Conservation (phyloP, 2,113 vertebrate species). For the Macrotus californicus region DNA sequence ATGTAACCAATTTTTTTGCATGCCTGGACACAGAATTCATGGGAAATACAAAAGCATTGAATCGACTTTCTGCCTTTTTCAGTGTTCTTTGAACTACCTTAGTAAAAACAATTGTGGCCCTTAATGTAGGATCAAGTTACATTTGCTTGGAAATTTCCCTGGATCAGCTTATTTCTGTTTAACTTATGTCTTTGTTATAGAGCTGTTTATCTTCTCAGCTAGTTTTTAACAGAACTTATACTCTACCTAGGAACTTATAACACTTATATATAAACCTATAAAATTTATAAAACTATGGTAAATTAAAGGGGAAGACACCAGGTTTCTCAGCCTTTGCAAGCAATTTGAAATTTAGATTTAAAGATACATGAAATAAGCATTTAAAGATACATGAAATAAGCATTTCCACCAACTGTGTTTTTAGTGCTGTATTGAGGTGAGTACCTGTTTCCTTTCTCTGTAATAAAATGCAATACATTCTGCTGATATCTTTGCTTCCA, state of each 20-base stretch:
- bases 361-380: slow-evolving; percentile 37
- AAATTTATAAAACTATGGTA: slow-evolving; percentile 46
- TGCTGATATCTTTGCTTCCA: slow-evolving; percentile 52
- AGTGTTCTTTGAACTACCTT: slow-evolving; percentile 68
- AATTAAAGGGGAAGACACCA: slow-evolving; percentile 53
- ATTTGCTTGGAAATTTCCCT: slow-evolving; percentile 70
- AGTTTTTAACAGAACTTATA: slow-evolving; percentile 67
- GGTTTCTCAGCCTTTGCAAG: slow-evolving; percentile 51
- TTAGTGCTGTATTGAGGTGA: neutral
- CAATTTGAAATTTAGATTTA: slow-evolving; percentile 14
- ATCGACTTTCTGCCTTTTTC: slow-evolving; percentile 68
- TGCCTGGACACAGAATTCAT: slow-evolving; percentile 47
- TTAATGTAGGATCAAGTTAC: slow-evolving; percentile 69
- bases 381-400: slow-evolving; percentile 34
- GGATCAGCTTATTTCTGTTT: slow-evolving; percentile 67
- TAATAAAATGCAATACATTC: slow-evolving; percentile 46
- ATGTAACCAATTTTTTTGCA: slow-evolving; percentile 37
- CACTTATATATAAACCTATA: slow-evolving; percentile 45
- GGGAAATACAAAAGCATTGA: slow-evolving; percentile 56
- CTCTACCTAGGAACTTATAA: slow-evolving; percentile 51
- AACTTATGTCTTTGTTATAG: slow-evolving; percentile 59
- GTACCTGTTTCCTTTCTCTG: slow-evolving; percentile 36
- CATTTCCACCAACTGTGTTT: slow-evolving; percentile 27
- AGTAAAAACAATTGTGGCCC: slow-evolving; percentile 62
- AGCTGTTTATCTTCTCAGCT: slow-evolving; percentile 63